Evolutionary conservation across 2,797 vertebrate genomes (phyloP), one percentile per base, ranked within the genome.

Genomic region (Sebastes minor): DNA sequence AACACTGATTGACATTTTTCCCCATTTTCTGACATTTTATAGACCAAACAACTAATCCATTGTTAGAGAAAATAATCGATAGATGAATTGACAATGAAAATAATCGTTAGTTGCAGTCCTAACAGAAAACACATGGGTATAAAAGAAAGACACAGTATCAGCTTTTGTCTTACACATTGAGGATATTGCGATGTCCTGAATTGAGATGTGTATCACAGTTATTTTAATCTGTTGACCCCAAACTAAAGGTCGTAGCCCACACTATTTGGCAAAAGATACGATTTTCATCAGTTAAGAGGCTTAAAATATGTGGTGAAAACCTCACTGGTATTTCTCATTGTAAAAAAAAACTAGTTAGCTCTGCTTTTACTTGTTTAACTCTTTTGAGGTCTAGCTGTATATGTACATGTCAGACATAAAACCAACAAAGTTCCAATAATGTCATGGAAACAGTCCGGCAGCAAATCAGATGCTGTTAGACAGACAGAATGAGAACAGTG

Each of bases 161-260:
- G 2, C 1, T 80, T 76, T 55, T 70, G 33, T 77, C 33, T n/a
- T 6, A 59, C n/a, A 55, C 52, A 33, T 14, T 49, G 25, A 75
- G 22, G n/a, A 63, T 23, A 33, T 55, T 3, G 4, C 9, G 38
- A 52, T 38, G 32, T 25, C 12, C 46, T 77, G 8, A 71, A 61
- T 6, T 53, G 38, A 83, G 46, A 74, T 68, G 6, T 23, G 4
- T 14, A 63, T 83, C 33, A 20, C 4, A 32, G 30, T 65, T 28
- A 74, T 60, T 38, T 71, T 11, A 74, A 70, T 75, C 35, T 75
- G 70, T 56, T 66, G 67, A 64, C 38, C 6, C n/a, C 18, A 67
- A 60, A 65, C 33, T 56, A 61, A 33, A 60, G 14, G 25, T 57
- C 18, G 1, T 4, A 5, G 35, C 65, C n/a, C 9, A 69, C 30